These are phyloP conservation scores for Podarcis siculus DNA, from an alignment of 2,797 vertebrate species.

Conservation along the genomic window DNA sequence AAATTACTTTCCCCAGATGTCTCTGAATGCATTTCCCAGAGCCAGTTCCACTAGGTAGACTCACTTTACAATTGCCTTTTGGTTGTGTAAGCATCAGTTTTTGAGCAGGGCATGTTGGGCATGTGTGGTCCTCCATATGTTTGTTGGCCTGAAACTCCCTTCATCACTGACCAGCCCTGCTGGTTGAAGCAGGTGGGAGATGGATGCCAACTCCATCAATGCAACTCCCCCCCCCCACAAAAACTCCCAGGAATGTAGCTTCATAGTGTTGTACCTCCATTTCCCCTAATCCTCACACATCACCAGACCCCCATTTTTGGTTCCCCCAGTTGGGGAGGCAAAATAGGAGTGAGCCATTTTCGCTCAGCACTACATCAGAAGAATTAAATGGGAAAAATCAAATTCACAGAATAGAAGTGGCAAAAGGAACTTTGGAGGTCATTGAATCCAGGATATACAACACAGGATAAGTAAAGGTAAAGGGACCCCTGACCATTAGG, in stretches of 20 bases:
- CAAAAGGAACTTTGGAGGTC: no score
- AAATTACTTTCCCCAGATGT: not conserved
- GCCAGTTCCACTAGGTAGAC: no score
- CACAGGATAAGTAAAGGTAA: no score
- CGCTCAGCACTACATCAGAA: no score
- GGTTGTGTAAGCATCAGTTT: not conserved
- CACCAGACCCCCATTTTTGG: no score
- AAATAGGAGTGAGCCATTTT: no score
- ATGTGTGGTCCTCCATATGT: not conserved
- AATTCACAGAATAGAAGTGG: no score
- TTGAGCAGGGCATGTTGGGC: not conserved
- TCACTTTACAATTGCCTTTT: not conserved
- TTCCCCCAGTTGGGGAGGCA: no score
- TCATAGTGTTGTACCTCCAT: fast-evolving
- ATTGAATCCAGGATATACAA: no score
- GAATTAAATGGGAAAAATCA: no score
- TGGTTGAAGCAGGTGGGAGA: not conserved
- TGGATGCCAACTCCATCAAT: not conserved
- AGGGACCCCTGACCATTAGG: no score
- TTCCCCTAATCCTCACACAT: fast-evolving
- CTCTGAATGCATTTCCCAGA: not conserved
- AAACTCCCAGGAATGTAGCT: not conserved
- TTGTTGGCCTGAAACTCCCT: not conserved
- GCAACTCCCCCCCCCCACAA: not conserved
- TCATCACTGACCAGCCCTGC: not conserved